phyloP scores from a whole-genome alignment of 1,140 invertebrate species.

The Chrysoperla carnea region DNA sequence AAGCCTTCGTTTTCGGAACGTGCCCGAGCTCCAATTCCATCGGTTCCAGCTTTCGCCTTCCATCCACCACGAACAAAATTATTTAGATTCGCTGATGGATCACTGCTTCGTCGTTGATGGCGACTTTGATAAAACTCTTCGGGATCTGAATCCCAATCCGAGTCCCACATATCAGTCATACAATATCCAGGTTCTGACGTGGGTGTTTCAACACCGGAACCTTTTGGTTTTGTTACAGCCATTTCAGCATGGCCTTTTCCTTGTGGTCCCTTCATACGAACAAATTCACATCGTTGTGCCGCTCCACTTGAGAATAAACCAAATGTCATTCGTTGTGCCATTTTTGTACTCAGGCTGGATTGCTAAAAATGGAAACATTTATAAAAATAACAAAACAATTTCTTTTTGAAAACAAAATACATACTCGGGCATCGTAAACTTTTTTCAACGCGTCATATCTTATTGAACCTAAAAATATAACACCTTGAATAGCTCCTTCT shows the following conservation, averaged over 20 bases:
- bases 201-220: constrained; percentile 83
- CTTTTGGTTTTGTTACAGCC: constrained; percentile 85
- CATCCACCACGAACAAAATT: constrained; percentile 71
- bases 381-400: neutral
- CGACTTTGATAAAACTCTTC: constrained; percentile 64
- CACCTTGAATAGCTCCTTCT: constrained; percentile 64
- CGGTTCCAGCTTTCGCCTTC: constrained; percentile 39
- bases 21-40: constrained; percentile 41
- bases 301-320: constrained; percentile 66
- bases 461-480: constrained; percentile 93
- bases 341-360: constrained; percentile 84
- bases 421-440: constrained; percentile 90
- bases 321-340: constrained; percentile 92
- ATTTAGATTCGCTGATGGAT: constrained; percentile 85
- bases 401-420: constrained; percentile 12
- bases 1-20: constrained; percentile 83
- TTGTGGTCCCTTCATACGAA: constrained; percentile 91
- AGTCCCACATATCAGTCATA: constrained; percentile 69
- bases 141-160: constrained; percentile 70
- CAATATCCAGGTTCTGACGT: constrained; percentile 81
- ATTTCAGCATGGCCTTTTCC: constrained; percentile 96
- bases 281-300: constrained; percentile 86
- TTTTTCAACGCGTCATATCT: constrained; percentile 91
- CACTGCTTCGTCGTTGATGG: constrained; percentile 70
- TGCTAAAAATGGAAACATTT: constrained; percentile 30